These are phyloP conservation scores for Drosophila yooni DNA, from an alignment of 2,888 invertebrate species.

Conservation along the genomic window DNA sequence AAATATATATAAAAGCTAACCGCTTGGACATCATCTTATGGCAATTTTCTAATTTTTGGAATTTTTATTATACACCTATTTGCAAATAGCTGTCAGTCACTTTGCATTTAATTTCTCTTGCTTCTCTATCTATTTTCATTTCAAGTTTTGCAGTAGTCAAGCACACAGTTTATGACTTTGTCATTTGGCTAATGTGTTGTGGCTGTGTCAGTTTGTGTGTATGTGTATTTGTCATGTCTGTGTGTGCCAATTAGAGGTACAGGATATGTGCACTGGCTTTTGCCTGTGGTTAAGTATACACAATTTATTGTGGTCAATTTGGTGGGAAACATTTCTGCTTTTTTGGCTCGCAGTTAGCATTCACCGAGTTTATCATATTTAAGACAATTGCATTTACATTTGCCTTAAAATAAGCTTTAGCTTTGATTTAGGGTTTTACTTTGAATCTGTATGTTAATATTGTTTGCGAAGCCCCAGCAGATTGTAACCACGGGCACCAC, in stretches of 20 bases:
- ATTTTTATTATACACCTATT: neutral
- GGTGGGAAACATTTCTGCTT: neutral
- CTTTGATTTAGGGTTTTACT: neutral
- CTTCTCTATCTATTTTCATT: neutral
- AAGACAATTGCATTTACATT: neutral
- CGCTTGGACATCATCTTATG: neutral
- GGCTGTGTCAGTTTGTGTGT: neutral
- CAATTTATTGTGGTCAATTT: constrained; percentile 4
- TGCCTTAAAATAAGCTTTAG: neutral
- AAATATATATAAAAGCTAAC: neutral
- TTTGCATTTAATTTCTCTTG: neutral
- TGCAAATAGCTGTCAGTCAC: neutral
- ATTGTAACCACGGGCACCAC: neutral
- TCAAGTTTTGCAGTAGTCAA: neutral
- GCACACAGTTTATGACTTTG: constrained; percentile 12
- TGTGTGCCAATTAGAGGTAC: constrained; percentile 21
- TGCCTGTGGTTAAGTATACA: constrained; percentile 13
- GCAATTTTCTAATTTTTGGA: neutral
- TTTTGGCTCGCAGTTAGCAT: neutral
- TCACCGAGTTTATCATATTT: neutral
- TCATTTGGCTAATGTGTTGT: constrained; percentile 42
- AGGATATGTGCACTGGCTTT: constrained; percentile 14
- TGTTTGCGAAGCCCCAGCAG: neutral
- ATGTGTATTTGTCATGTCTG: constrained; percentile 17
- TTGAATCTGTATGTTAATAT: neutral